phyloP scores from a whole-genome alignment of 2,113 vertebrate species.

The Chionis minor region DNA sequence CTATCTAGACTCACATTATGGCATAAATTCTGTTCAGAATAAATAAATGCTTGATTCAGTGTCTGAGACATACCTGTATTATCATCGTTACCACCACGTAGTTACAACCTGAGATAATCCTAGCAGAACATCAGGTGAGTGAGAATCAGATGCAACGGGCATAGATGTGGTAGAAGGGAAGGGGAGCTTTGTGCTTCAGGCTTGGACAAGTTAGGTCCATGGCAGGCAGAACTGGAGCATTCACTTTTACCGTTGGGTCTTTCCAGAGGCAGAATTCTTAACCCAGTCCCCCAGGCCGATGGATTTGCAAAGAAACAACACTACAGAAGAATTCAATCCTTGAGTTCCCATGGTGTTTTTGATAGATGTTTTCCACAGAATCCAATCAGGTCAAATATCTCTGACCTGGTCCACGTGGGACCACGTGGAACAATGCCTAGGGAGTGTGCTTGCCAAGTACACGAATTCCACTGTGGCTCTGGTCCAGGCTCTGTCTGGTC shows the following conservation, averaged over 20 bases:
- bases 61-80: background rate
- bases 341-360: background rate
- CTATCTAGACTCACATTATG: background rate
- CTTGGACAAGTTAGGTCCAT: background rate
- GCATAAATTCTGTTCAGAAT: background rate
- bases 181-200: background rate
- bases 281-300: background rate
- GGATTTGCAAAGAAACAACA: background rate
- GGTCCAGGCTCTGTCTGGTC: background rate
- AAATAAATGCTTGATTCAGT: background rate
- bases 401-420: background rate
- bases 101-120: background rate
- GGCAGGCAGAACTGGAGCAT: background rate
- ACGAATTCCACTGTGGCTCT: background rate
- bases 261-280: background rate
- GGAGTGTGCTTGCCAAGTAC: background rate
- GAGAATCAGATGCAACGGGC: background rate
- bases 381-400: conserved; percentile 5
- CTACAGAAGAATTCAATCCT: background rate
- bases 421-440: background rate
- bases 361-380: background rate
- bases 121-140: background rate
- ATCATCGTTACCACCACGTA: background rate
- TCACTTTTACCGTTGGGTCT: background rate
- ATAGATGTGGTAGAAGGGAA: background rate